Evolutionary conservation across 2,888 invertebrate genomes (phyloP).

Genomic region (Oeneis ivallda): DNA sequence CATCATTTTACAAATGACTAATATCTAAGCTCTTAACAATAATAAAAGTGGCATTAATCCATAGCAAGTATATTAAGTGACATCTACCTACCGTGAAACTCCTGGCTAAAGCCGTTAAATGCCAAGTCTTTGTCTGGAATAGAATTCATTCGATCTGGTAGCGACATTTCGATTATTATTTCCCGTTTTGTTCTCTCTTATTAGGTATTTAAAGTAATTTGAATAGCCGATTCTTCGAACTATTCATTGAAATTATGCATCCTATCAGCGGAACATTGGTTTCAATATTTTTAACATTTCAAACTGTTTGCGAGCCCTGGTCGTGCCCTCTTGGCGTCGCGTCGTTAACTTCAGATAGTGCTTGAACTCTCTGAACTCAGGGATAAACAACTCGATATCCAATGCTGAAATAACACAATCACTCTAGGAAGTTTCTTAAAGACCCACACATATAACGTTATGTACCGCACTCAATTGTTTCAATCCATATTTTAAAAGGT

Average conservation of each 20-base stretch:
- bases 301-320: slow-evolving; percentile 15
- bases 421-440: background rate
- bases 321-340: slow-evolving; percentile 29
- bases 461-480: background rate
- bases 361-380: slow-evolving; percentile 33
- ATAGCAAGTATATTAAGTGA: too few species aligned
- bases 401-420: slow-evolving; percentile 24
- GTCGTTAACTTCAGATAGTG: slow-evolving; percentile 27
- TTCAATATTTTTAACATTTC: slow-evolving; percentile 16
- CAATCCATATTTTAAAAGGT: background rate
- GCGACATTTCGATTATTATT: slow-evolving; percentile 17
- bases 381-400: slow-evolving; percentile 28
- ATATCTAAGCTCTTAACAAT: too few species aligned
- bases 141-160: slow-evolving; percentile 20
- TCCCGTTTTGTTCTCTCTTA: background rate
- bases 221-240: background rate
- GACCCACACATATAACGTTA: background rate
- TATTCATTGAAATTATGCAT: background rate
- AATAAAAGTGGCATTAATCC: too few species aligned
- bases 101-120: slow-evolving; percentile 29
- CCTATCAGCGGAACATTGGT: background rate
- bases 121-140: slow-evolving; percentile 9
- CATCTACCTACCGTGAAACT: slow-evolving; percentile 31
- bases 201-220: background rate
- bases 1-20: too few species aligned